Conservation (phyloP, 2,797 vertebrate genomes). For the Acanthiza pusilla region DNA sequence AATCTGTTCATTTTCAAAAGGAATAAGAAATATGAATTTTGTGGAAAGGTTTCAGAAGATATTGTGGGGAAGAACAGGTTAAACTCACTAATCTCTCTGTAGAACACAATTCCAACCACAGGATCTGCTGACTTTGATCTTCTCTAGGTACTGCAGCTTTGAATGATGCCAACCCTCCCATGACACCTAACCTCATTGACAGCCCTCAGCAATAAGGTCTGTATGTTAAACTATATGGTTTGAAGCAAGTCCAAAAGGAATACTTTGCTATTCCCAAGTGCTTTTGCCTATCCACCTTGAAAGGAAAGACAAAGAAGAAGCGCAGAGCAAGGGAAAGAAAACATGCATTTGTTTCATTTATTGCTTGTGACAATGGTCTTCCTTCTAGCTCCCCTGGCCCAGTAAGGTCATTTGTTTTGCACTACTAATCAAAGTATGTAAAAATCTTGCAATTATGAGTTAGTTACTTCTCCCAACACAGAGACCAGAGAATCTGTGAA, state of each 20-base stretch:
- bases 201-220: background rate
- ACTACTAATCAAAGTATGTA: background rate
- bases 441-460: background rate
- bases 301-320: background rate
- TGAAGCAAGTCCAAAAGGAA: background rate
- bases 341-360: background rate
- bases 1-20: background rate
- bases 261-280: background rate
- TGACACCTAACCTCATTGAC: background rate
- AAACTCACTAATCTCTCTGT: background rate
- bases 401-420: background rate
- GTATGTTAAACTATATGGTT: background rate
- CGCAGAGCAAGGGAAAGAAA: background rate
- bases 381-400: background rate
- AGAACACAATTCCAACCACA: background rate
- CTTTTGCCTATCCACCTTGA: background rate
- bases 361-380: background rate
- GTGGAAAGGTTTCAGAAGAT: background rate
- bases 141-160: background rate
- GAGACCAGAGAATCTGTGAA: background rate
- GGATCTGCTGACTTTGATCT: background rate
- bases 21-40: background rate
- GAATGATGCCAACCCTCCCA: background rate
- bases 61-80: background rate
- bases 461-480: background rate